Base-by-base conservation (phyloP, 2,797 vertebrate species). In the Atherinosoma microstoma region DNA sequence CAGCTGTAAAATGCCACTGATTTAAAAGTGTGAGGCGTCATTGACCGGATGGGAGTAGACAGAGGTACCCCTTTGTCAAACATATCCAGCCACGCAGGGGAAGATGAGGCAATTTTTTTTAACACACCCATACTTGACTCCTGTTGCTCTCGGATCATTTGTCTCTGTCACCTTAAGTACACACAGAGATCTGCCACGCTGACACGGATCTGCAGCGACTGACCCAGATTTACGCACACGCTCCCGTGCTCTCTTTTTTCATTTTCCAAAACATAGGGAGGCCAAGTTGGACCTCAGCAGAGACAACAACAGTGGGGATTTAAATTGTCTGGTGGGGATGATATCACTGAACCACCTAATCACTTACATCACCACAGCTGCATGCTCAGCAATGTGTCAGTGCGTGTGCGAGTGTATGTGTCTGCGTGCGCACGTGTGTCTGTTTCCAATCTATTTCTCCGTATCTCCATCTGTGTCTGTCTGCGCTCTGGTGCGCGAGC, bases 321-420 rank as follows among this genome's bases (percentile, higher is more conserved):
- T 88, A 76, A 92, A 90, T 90, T 82, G 90, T 90, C 89, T 92
- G 87, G 77, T 86, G 84, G 88, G 84, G 89, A 93, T 95, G 92
- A 95, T 92, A 91, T 95, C 93, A 94, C 89, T 80, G 80, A 89
- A 90, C 89, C 91, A 78, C 89, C 86, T 92, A 90, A 94, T 92
- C 86, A 84, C 91, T 95, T 90, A 94, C 94, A 94, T 95, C 94
- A 94, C 84, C 89, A 64, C 93, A 94, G 94, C 94, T 94, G 92
- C 89, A 83, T 63, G 87, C 87, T 94, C 91, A 89, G 89, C 87
- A 90, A 70, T 81, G 90, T 85, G 76, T 86, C 64, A 20, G 74
- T 64, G 30, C 70, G n/a, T 45, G 42, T 20, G 40, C 15, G 64
- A 16, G 51, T 1, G 27, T 47, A 36, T 53, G 75, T 67, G 73